Evolutionary conservation across 2,113 vertebrate genomes (phyloP), one percentile per base, ranked within the genome.

Genomic region (Tympanuchus pallidicinctus): DNA sequence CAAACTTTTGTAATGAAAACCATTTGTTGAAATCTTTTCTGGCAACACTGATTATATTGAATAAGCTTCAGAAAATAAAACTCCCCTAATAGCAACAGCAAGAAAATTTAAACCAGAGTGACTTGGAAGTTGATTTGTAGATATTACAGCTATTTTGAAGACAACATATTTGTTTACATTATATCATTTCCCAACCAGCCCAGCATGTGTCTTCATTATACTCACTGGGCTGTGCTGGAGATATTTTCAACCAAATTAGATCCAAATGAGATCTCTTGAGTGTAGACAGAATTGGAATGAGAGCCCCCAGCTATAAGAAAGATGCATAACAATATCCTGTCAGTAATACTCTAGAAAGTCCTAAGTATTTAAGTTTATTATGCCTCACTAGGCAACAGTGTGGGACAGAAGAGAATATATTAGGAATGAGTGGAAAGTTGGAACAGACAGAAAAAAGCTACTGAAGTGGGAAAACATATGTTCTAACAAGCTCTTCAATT

Each of bases 81-180:
- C 11, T 91, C 38, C 67, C 50, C 64, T 34, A 89, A 57, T 2
- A 70, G 20, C 36, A 79, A 70, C 22, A 77, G 13, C 20, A 94
- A 75, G 32, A 65, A 93, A 83, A 76, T 54, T 25, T 60, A 74
- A 91, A 89, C 1, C 79, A 59, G 8, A 81, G 22, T 67, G 52
- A 91, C 73, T 86, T 79, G 32, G 40, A 81, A 47, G 34, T n/a
- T 90, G 72, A 67, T 89, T 92, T 92, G 24, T 59, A 85, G 81
- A 56, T 77, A 82, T 61, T 92, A 57, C 28, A 67, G 34, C 34
- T 80, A 48, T 84, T 91, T 93, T 88, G 60, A 93, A 87, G 82
- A 87, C 76, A 92, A 89, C 18, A 93, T 40, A 67, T 89, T 94
- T 97, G 72, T 90, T 89, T 92, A 75, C 17, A 89, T 95, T 95